Evolutionary conservation across 2,113 vertebrate genomes (phyloP).

Genomic region (Megaleporinus macrocephalus): DNA sequence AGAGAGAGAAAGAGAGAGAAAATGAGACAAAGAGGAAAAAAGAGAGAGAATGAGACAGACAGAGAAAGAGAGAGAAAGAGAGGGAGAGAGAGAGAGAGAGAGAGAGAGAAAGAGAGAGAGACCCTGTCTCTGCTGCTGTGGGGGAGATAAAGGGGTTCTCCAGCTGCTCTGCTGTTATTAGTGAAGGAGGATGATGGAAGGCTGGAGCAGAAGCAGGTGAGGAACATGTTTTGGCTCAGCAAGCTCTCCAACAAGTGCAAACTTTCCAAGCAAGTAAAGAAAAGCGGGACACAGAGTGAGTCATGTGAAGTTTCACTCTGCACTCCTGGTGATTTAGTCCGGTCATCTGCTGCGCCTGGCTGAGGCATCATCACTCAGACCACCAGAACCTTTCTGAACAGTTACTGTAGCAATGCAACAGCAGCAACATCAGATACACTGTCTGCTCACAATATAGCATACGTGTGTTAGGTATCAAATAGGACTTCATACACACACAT

Average conservation of each 20-base stretch:
- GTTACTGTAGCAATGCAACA: too few relatives aligned
- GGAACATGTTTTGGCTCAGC: neutral
- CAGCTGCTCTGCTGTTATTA: constrained; percentile 32
- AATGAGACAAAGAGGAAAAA: neutral
- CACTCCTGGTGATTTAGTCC: too few relatives aligned
- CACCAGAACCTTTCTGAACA: too few relatives aligned
- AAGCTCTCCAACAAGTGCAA: neutral
- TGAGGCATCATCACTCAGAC: too few relatives aligned
- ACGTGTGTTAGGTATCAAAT: too few relatives aligned
- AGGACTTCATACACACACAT: too few relatives aligned
- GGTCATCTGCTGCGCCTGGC: too few relatives aligned
- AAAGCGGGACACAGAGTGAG: neutral
- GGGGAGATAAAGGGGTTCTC: constrained; percentile 56
- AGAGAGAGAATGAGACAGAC: neutral
- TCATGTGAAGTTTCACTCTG: too few relatives aligned
- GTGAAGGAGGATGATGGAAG: neutral
- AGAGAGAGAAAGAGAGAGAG: neutral
- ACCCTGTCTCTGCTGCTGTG: constrained; percentile 4
- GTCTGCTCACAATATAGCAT: too few relatives aligned
- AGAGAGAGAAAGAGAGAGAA: neutral
- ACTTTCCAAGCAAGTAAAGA: neutral
- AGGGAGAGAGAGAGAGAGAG: neutral
- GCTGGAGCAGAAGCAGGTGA: constrained; percentile 19
- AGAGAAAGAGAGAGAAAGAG: neutral
- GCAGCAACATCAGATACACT: too few relatives aligned